Conservation (phyloP, 2,888 invertebrate genomes). For the Patella caerulea region DNA sequence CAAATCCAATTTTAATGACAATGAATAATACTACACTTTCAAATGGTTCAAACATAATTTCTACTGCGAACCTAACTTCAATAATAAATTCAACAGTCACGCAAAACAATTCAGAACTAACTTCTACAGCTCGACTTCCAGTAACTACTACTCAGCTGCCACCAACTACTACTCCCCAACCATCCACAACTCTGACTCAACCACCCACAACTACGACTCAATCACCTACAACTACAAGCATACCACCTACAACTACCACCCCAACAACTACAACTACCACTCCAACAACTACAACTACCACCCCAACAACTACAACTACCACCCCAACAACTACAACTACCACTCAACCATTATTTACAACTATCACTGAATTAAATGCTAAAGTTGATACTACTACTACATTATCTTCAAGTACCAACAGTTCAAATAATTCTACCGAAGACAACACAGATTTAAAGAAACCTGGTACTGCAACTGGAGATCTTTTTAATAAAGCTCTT, state of each 20-base stretch:
- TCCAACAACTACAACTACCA: conserved; percentile 25
- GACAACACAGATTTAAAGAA: neutral
- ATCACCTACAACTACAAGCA: conserved; percentile 23
- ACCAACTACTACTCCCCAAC: conserved; percentile 23
- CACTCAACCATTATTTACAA: neutral
- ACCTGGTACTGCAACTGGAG: conserved; percentile 34
- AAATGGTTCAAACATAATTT: neutral
- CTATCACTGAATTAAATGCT: conserved; percentile 8
- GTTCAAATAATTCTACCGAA: conserved; percentile 33
- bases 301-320: conserved; percentile 22
- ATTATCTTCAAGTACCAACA: conserved; percentile 16
- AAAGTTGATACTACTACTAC: conserved; percentile 20
- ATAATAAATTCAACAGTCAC: neutral
- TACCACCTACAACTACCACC: conserved; percentile 27
- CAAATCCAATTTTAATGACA: conserved; percentile 3
- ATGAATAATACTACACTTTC: conserved; percentile 11
- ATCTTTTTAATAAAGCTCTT: conserved; percentile 42
- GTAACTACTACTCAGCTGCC: neutral
- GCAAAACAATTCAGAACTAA: neutral
- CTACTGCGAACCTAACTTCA: neutral
- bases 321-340: conserved; percentile 30
- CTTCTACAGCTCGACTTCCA: neutral
- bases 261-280: conserved; percentile 19
- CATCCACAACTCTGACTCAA: conserved; percentile 24
- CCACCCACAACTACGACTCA: conserved; percentile 20